A percentile compares a stretch with the other conserved stretches of the same genome.
These are phyloP conservation scores for Glomeris maerens DNA, from an alignment of 1,140 invertebrate species.

Conservation along the genomic window DNA sequence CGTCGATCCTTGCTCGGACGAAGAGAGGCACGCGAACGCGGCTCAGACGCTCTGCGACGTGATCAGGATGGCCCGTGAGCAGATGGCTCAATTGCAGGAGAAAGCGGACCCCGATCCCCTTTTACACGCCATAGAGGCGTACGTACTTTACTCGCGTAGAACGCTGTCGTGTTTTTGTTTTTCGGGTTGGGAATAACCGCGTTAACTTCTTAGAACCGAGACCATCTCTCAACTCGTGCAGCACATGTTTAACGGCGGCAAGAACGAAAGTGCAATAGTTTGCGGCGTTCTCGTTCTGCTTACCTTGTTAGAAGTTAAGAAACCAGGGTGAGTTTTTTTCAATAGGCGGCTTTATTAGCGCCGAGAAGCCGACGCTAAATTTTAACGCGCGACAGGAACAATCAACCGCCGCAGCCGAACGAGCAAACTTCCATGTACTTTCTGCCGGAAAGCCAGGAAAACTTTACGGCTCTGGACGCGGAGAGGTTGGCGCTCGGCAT, in stretches of 20 bases:
- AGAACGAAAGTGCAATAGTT: conserved; percentile 55
- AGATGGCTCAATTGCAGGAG: conserved; percentile 39
- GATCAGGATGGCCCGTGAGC: conserved; percentile 49
- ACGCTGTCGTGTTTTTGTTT: not conserved
- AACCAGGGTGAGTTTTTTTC: conserved; percentile 29
- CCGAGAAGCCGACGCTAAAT: not conserved
- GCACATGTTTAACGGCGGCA: conserved; percentile 51
- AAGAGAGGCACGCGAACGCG: conserved; percentile 61
- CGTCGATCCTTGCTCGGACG: conserved; percentile 55
- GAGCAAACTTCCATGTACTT: conserved; percentile 14
- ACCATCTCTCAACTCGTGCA: conserved; percentile 49
- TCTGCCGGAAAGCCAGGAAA: conserved; percentile 28
- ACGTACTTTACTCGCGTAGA: conserved; percentile 28
- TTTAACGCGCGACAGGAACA: conserved; percentile 1
- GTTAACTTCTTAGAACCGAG: conserved; percentile 38
- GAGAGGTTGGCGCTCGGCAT: conserved; percentile 40
- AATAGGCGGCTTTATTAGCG: not conserved
- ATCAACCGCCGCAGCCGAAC: not conserved
- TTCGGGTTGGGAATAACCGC: conserved; percentile 12
- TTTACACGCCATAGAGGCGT: conserved; percentile 54
- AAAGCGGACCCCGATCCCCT: conserved; percentile 46
- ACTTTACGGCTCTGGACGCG: conserved; percentile 29
- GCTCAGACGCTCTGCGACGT: conserved; percentile 69
- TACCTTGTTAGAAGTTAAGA: conserved; percentile 45
- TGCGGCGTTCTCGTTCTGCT: conserved; percentile 64